These are phyloP conservation scores for Pachliopta kotzebuea DNA, from an alignment of 2,888 invertebrate species.

Conservation along the genomic window DNA sequence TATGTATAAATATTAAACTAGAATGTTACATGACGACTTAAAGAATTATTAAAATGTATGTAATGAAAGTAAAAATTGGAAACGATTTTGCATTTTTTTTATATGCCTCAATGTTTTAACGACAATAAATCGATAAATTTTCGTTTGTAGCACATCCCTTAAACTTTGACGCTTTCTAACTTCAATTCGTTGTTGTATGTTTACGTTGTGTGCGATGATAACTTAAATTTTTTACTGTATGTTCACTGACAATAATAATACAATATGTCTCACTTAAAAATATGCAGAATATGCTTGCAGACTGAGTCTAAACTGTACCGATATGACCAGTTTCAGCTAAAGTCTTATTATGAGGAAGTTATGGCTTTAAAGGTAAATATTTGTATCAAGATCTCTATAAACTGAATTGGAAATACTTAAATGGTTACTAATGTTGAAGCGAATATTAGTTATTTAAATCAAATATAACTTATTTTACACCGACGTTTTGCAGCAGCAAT, in stretches of 20 bases:
- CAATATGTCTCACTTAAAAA: slow-evolving; percentile 41
- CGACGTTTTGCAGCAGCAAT: too few relatives aligned
- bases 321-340: slow-evolving; percentile 49
- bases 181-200: slow-evolving; percentile 4
- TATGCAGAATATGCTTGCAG: slow-evolving; percentile 59
- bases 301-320: slow-evolving; percentile 54
- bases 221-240: too few relatives aligned
- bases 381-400: slow-evolving; percentile 10
- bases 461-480: too few relatives aligned
- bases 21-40: too few relatives aligned
- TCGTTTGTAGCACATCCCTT: background rate
- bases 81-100: too few relatives aligned
- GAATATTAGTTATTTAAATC: too few relatives aligned
- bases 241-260: background rate
- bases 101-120: too few relatives aligned
- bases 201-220: background rate
- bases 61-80: too few relatives aligned
- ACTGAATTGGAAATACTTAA: too few relatives aligned
- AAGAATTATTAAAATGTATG: too few relatives aligned
- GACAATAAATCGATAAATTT: background rate
- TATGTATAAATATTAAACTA: too few relatives aligned
- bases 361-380: slow-evolving; percentile 37
- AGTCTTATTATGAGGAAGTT: slow-evolving; percentile 61
- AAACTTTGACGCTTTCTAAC: slow-evolving; percentile 9
- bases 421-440: too few relatives aligned